Evolutionary conservation across 2,797 vertebrate genomes (phyloP).

Genomic region (Liasis olivaceus): DNA sequence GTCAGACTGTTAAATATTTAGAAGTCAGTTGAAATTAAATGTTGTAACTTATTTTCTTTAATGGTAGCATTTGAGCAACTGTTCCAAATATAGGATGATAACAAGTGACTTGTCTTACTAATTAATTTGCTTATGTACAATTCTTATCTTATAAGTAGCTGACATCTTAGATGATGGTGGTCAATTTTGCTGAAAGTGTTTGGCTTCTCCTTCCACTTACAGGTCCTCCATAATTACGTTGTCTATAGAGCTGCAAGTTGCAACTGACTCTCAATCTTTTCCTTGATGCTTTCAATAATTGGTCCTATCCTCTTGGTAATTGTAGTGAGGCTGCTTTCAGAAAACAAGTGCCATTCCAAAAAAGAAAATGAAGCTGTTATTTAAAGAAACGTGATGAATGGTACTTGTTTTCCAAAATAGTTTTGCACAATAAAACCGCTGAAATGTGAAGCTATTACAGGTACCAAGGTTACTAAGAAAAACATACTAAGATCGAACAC

Average conservation of each 20-base stretch:
- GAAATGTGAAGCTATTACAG: not conserved
- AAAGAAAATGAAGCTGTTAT: not conserved
- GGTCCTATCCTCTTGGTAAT: not conserved
- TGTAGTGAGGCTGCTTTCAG: not conserved
- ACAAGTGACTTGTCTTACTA: not conserved
- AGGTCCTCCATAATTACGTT: not conserved
- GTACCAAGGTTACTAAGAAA: not conserved
- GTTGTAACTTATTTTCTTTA: not conserved
- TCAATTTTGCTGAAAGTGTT: not conserved
- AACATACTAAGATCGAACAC: not conserved
- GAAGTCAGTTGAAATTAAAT: slow-evolving; percentile 1
- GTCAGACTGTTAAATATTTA: not conserved
- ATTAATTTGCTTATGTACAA: not conserved
- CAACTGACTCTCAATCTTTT: not conserved
- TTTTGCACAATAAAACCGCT: not conserved
- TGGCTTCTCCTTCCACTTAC: not conserved
- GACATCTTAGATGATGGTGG: not conserved
- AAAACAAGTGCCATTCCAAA: not conserved
- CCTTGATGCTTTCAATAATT: not conserved
- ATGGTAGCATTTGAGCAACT: slow-evolving; percentile 16
- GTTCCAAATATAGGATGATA: not conserved
- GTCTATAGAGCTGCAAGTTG: not conserved
- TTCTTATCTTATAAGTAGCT: slow-evolving; percentile 9
- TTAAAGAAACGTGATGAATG: not conserved
- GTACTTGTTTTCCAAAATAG: not conserved